Conservation (phyloP, 2,888 invertebrate genomes). For the Lomographa bimaculata region DNA sequence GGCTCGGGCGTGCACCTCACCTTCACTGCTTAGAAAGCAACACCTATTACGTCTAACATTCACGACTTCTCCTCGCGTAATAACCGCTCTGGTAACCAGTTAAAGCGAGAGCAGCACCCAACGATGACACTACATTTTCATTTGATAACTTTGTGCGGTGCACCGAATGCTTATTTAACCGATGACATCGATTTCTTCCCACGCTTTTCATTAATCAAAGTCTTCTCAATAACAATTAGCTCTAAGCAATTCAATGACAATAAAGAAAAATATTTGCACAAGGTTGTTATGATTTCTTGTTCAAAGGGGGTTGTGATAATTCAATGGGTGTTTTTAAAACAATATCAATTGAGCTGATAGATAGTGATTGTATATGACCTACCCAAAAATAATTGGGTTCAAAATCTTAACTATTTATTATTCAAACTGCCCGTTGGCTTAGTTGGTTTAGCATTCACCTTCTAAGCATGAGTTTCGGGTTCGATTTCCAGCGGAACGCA, state of each 20-base stretch:
- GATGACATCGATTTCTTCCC: constrained; percentile 39
- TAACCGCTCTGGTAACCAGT: constrained; percentile 52
- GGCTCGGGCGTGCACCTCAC: constrained; percentile 65
- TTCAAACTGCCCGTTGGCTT: too few relatives aligned
- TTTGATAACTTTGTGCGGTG: constrained; percentile 15
- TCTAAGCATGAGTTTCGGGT: too few relatives aligned
- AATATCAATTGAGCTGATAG: constrained; percentile 35
- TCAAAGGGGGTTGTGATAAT: constrained; percentile 53
- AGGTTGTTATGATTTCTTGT: constrained; percentile 58
- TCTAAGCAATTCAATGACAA: constrained; percentile 51
- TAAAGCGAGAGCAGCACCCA: constrained; percentile 69
- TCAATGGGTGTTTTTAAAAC: constrained; percentile 55
- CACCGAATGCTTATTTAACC: constrained; percentile 20
- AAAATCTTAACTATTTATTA: too few relatives aligned
- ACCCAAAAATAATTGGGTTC: too few relatives aligned
- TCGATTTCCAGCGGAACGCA: too few relatives aligned
- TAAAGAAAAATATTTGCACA: constrained; percentile 65
- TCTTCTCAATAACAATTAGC: constrained; percentile 50
- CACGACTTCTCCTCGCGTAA: constrained; percentile 44
- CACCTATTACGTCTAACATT: constrained; percentile 67
- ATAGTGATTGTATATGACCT: too few relatives aligned
- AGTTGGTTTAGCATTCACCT: too few relatives aligned
- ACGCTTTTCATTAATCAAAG: constrained; percentile 52
- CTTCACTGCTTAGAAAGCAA: constrained; percentile 82
- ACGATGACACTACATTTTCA: constrained; percentile 23